Evolutionary conservation across 1,140 invertebrate genomes (phyloP), one percentile per base, ranked within the genome.

Genomic region (Drosophila tropicalis): DNA sequence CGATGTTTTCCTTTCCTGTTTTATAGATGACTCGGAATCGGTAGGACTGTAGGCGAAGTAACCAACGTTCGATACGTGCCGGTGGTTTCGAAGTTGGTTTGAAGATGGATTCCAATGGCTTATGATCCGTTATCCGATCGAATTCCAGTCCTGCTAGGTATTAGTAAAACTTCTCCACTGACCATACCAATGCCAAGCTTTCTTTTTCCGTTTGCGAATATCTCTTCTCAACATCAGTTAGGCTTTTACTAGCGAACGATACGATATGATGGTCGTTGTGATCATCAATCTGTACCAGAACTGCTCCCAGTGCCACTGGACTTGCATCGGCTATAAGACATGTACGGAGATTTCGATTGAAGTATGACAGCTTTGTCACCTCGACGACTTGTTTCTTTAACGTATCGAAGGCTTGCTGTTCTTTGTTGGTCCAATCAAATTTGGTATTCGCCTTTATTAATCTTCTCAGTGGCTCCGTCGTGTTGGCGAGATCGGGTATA

Each of bases 211-310:
- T 55, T 40, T 61, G 56, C 32, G 56, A 40, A 44, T 79, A 75
- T 17, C 62, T 22, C 25, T 62, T 72, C 47, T 72, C 64, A 9
- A 71, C 62, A 10, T 47, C 47, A 10, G 70, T 68, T 29, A 64
- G 54, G 39, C 51, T 64, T 29, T 70, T 65, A 36, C 72, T 73
- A 3, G 67, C 61, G 32, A 74, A 74, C 10, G 67, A 58, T 63
- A 74, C 62, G 10, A 72, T 72, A 3, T 34, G 47, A 32, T 56
- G 29, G 34, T 54, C 56, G 7, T 71, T 71, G 22, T n/a, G n/a
- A n/a, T n/a, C n/a, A n/a, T n/a, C n/a, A n/a, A n/a, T n/a, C n/a
- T n/a, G n/a, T n/a, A n/a, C n/a, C n/a, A n/a, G n/a, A n/a, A n/a
- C n/a, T n/a, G n/a, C n/a, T n/a, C n/a, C n/a, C n/a, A n/a, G n/a